Evolutionary conservation across 23 tunicate species (phyloP).

Genomic region (Halocynthia aurantium): DNA sequence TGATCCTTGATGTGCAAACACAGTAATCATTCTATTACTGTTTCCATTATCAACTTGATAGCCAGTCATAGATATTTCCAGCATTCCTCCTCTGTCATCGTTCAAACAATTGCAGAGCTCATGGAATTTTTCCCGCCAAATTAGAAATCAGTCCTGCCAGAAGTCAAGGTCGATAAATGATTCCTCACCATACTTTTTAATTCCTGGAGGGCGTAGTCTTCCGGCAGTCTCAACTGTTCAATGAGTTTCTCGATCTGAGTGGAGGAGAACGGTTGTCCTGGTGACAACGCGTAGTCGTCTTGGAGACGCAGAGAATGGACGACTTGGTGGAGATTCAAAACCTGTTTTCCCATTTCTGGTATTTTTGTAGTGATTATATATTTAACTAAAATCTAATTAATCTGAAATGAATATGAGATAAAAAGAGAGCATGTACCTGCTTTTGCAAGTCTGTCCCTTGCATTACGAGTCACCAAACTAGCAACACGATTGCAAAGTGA

Average conservation of each 20-base stretch:
- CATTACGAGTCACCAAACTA: slow-evolving; percentile 26
- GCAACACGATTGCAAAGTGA: slow-evolving; percentile 53
- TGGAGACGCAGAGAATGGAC: slow-evolving; percentile 15
- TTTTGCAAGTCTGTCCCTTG: slow-evolving; percentile 46
- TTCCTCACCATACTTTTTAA: slow-evolving; percentile 22
- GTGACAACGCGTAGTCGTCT: slow-evolving; percentile 8
- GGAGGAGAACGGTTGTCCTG: neutral
- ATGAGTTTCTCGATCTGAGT: slow-evolving; percentile 21
- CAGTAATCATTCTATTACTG: too few species aligned
- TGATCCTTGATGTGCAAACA: too few species aligned
- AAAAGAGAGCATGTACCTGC: slow-evolving; percentile 31
- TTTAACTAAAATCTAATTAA: neutral
- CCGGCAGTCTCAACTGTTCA: slow-evolving; percentile 33
- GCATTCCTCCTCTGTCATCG: too few species aligned
- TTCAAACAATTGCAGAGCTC: too few species aligned
- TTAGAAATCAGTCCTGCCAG: neutral
- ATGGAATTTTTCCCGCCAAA: too few species aligned
- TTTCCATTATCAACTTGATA: too few species aligned
- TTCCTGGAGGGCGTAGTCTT: slow-evolving; percentile 66
- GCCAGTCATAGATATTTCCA: too few species aligned
- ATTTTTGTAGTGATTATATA: neutral
- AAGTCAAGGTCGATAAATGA: slow-evolving; percentile 30
- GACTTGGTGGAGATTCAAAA: slow-evolving; percentile 34
- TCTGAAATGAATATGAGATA: neutral
- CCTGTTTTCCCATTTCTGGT: slow-evolving; percentile 54